These are phyloP conservation scores for Balanococcus diminutus DNA, from an alignment of 2,888 invertebrate genomes.

Conservation along the genomic window DNA sequence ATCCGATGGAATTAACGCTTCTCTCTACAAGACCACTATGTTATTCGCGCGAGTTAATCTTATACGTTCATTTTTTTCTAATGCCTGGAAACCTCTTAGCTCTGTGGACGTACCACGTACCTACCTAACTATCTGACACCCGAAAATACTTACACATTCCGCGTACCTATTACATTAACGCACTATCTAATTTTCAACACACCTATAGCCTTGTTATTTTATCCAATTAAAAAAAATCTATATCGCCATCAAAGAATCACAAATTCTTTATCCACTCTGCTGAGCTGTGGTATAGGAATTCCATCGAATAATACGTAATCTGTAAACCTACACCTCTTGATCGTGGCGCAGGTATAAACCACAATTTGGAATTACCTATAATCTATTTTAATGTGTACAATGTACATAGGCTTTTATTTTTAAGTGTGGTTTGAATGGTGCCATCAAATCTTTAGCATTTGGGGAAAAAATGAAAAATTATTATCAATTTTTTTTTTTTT, in stretches of 20 bases:
- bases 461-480: too few species aligned
- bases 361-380: too few species aligned
- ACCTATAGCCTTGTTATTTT: constrained; percentile 1
- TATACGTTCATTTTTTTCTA: background rate
- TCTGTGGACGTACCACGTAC: background rate
- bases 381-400: too few species aligned
- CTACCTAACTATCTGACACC: background rate
- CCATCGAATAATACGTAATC: background rate
- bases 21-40: background rate
- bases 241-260: background rate
- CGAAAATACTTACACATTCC: constrained; percentile 17
- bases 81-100: background rate
- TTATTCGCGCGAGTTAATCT: constrained; percentile 3
- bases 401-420: too few species aligned
- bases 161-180: background rate
- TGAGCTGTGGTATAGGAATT: background rate
- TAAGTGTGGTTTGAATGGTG: too few species aligned
- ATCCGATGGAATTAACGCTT: constrained; percentile 2
- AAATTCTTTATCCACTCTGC: background rate
- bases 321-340: too few species aligned
- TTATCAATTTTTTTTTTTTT: too few species aligned
- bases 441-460: too few species aligned
- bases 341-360: too few species aligned
- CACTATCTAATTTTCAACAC: constrained; percentile 5
- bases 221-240: background rate